Base-by-base conservation (phyloP, 2,888 invertebrate genomes). In the Cheilosia soror region DNA sequence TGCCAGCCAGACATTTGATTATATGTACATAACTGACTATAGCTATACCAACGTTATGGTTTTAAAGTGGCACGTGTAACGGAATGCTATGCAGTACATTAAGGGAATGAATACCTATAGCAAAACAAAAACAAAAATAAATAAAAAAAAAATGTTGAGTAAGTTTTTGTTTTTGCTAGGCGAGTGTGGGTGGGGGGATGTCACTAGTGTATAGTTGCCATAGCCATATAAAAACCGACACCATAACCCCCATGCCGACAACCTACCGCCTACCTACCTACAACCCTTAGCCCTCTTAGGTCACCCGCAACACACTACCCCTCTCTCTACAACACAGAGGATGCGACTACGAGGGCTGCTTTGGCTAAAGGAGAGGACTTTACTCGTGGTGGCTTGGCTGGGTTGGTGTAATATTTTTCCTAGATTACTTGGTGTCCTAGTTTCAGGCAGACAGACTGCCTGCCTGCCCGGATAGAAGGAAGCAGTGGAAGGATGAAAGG, bases 401-500 rank as follows among this genome's bases (percentile, higher is more conserved):
- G 27, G 15, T 33, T 42, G 55, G 76, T 81, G 81, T 85, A 72
- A 85, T 85, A 75, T 85, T 77, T 85, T 85, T 81, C 66, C 81
- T 81, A 81, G 76, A 85, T 85, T 85, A 85, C 85, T 85, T 81
- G 57, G 76, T 85, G 85, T 81, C 85, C 85, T 81, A 85, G 85
- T 85, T 85, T 85, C 79, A 79, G 84, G 76, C 85, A 85, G 60
- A 57, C 71, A n/a, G 60, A 25, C 27, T 68, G 47, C 51, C 66
- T 68, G 47, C 51, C 66, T 55, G 75, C 25, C 33, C 53, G 55
- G 49, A 29, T 47, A 11, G 27, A 27, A 51, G 1, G 25, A 51
- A 11, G 13, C 13, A 27, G 11, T 27, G 13, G 11, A 51, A 42
- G 31, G 47, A 47, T n/a, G 2, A 4, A 51, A 44, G 47, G 40